Percentiles rank a stretch among this genome's conserved stretches.
Conservation (phyloP, 2,888 invertebrate species). For the Melitaea athalia region DNA sequence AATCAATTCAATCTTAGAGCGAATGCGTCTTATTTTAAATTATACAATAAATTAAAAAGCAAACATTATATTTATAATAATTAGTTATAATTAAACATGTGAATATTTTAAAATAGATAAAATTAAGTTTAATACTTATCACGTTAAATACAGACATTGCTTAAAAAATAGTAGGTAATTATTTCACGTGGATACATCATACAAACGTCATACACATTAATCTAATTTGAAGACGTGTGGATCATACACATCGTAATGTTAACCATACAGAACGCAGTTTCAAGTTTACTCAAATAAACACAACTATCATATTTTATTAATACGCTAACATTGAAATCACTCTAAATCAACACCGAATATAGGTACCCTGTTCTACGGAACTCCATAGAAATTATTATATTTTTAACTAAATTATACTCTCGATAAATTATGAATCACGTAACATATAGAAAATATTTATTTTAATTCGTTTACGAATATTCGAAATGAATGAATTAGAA, state of each 20-base stretch:
- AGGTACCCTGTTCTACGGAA: conserved; percentile 71
- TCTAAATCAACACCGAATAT: conserved; percentile 45
- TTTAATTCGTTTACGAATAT: neutral
- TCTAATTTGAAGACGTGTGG: conserved; percentile 2
- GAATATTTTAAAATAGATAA: conserved; percentile 2
- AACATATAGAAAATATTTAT: conserved; percentile 40
- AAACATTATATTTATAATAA: conserved; percentile 2
- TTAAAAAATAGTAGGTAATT: neutral
- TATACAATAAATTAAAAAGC: conserved; percentile 14
- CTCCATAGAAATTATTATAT: conserved; percentile 48
- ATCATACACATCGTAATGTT: neutral
- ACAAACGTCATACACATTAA: conserved; percentile 2
- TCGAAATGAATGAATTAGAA: conserved; percentile 47
- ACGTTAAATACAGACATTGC: conserved; percentile 5
- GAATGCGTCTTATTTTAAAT: conserved; percentile 5
- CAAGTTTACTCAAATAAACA: conserved; percentile 1
- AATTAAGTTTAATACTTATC: conserved; percentile 1
- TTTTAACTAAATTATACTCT: conserved; percentile 47
- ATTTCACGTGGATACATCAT: conserved; percentile 7
- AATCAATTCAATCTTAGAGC: neutral
- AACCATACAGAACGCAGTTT: conserved; percentile 3
- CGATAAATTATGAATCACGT: conserved; percentile 32
- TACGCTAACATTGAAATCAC: conserved; percentile 21
- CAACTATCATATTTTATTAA: conserved; percentile 11
- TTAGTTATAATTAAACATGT: conserved; percentile 5